phyloP scores from a whole-genome alignment of 2,797 vertebrate genomes.

The Rallus crepitans region DNA sequence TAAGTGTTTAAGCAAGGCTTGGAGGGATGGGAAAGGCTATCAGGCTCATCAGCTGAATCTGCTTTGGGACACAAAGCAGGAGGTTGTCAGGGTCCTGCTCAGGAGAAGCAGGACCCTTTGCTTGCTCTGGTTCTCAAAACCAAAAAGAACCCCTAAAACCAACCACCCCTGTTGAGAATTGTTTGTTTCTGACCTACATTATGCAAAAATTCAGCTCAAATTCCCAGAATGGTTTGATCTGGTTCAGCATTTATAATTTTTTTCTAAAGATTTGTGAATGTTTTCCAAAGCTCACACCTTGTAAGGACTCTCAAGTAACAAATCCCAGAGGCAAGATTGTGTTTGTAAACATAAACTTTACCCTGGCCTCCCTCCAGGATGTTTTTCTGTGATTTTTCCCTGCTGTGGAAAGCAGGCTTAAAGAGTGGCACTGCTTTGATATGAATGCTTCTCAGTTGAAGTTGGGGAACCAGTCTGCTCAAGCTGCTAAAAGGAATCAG shows the following conservation, averaged over 20 bases:
- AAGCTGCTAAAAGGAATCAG: not conserved
- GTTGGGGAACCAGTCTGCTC: not conserved
- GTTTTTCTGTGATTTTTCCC: not conserved
- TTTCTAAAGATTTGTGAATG: not conserved
- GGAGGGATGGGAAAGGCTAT: not conserved
- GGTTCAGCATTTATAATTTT: not conserved
- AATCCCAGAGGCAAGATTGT: not conserved
- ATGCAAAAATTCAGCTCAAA: not conserved
- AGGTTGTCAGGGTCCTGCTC: not conserved
- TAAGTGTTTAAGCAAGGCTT: not conserved
- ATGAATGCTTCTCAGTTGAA: not conserved
- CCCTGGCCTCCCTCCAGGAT: not conserved
- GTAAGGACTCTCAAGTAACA: not conserved
- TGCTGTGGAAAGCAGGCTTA: not conserved
- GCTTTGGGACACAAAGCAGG: not conserved
- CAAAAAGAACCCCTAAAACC: not conserved
- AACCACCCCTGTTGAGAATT: not conserved
- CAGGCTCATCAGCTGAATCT: not conserved
- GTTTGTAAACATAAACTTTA: conserved; percentile 50
- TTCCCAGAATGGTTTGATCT: not conserved
- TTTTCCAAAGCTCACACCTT: not conserved
- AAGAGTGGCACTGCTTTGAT: not conserved
- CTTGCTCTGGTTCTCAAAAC: not conserved
- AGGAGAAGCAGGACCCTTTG: not conserved
- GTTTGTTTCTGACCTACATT: not conserved